phyloP scores from a whole-genome alignment of 2,797 vertebrate genomes.

The Oreonectes daqikongensis region DNA sequence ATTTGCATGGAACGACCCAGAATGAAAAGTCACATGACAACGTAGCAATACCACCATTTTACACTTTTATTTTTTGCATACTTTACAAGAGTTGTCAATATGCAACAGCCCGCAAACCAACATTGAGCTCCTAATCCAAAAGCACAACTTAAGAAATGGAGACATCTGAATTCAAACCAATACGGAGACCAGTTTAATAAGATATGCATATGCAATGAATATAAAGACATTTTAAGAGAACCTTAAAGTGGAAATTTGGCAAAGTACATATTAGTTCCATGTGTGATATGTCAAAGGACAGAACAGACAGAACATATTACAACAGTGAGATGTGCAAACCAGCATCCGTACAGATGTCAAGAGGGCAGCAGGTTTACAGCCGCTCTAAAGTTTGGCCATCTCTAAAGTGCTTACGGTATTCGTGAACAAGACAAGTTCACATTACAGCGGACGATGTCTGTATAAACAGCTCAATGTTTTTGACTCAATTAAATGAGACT shows the following conservation, averaged over 20 bases:
- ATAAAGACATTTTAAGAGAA: neutral
- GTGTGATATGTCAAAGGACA: conserved; percentile 21
- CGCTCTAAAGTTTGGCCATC: conserved; percentile 21
- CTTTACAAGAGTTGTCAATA: neutral
- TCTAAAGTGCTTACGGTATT: conserved; percentile 55
- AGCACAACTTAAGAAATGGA: conserved; percentile 19
- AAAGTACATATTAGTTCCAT: conserved; percentile 24
- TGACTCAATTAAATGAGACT: neutral
- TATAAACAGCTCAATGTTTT: conserved; percentile 16
- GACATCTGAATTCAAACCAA: conserved; percentile 24
- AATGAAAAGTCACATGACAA: neutral
- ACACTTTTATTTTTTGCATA: neutral
- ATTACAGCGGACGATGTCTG: conserved; percentile 29
- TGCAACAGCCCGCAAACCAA: neutral
- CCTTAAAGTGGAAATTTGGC: conserved; percentile 36
- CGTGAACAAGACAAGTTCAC: conserved; percentile 35
- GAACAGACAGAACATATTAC: conserved; percentile 28
- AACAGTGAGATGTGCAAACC: conserved; percentile 38
- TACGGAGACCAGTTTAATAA: conserved; percentile 27
- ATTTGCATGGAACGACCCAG: neutral
- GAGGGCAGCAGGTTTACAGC: conserved; percentile 8
- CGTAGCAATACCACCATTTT: neutral
- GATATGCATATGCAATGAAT: conserved; percentile 21
- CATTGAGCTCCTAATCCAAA: neutral
- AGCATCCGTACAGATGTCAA: conserved; percentile 12